Evolutionary conservation across 2,888 invertebrate species (phyloP), one percentile per base, ranked within the genome.

Genomic region (Agrochola litura): DNA sequence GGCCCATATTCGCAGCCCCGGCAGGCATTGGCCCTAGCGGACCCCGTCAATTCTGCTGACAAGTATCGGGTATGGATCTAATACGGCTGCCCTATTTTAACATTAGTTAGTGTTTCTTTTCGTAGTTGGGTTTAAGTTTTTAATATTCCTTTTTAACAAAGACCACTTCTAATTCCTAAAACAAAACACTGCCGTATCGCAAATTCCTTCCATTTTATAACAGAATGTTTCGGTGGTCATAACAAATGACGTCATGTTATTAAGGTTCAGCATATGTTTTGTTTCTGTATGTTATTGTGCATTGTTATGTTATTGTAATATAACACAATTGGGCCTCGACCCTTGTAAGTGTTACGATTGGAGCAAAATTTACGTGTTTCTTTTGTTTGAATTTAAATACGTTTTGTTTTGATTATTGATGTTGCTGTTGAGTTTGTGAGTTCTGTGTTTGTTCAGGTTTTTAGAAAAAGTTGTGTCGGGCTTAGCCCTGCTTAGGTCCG

Each of bases 261-360:
- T 82, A 82, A 73, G 25, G 49, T 65, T 37, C 9, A 37, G 16
- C 37, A 43, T 43, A 16, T 22, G 68, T 63, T 75, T 84, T 75
- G 84, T 83, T 86, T 70, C 43, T 69, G 52, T 67, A 12, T 58
- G 60, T 77, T 77, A 83, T 82, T 74, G 67, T 82, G 43, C 49
- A 82, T 85, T 85, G 82, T 84, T 67, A 84, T 46, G 49, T 82
- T 82, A 74, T 85, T 83, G 79, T 84, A 73, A 79, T 70, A n/a
- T 37, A 63, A 83, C 73, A 85, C 86, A 86, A 86, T 86, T 83
- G 83, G 65, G 41, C n/a, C 64, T 63, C 79, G 74, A 75, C 86
- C 83, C 86, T 75, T 71, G 2, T 25, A 64, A 83, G 71, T 77
- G 64, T 78, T 67, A 52, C 66, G 79, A 61, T 78, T 83, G 83